phyloP scores from a whole-genome alignment of 2,888 invertebrate species.

The Adelognathus sp. region DNA sequence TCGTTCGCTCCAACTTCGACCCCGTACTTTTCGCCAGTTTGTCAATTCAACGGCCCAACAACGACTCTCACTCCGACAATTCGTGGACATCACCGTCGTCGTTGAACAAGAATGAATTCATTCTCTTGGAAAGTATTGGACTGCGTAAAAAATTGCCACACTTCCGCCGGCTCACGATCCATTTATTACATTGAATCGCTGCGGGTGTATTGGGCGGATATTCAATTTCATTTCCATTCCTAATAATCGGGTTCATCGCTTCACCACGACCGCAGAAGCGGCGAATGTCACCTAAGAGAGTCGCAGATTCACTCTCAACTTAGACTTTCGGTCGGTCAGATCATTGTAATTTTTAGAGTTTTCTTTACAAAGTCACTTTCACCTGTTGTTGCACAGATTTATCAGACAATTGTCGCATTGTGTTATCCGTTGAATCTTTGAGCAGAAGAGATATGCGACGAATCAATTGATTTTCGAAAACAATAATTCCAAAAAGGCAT shows the following conservation, averaged over 20 bases:
- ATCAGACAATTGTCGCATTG: too few relatives aligned
- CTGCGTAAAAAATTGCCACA: background rate
- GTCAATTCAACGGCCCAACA: background rate
- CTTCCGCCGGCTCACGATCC: slow-evolving; percentile 33
- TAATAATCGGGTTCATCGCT: background rate
- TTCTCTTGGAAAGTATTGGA: slow-evolving; percentile 24
- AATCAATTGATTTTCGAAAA: too few relatives aligned
- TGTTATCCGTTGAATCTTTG: too few relatives aligned
- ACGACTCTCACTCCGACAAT: background rate
- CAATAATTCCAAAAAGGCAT: too few relatives aligned
- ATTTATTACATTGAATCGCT: slow-evolving; percentile 14
- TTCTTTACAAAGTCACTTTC: too few relatives aligned
- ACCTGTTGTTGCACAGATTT: too few relatives aligned
- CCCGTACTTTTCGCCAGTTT: background rate
- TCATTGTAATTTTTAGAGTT: too few relatives aligned
- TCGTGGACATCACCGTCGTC: background rate
- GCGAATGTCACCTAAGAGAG: too few relatives aligned
- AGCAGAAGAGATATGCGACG: too few relatives aligned
- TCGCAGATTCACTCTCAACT: too few relatives aligned
- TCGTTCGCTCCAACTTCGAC: background rate
- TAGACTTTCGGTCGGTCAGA: too few relatives aligned
- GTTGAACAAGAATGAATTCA: slow-evolving; percentile 1
- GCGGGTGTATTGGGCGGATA: background rate
- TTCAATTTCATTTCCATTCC: slow-evolving; percentile 26
- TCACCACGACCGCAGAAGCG: slow-evolving; percentile 23